Conservation (phyloP, 1,140 invertebrate genomes). For the Littorina saxatilis region DNA sequence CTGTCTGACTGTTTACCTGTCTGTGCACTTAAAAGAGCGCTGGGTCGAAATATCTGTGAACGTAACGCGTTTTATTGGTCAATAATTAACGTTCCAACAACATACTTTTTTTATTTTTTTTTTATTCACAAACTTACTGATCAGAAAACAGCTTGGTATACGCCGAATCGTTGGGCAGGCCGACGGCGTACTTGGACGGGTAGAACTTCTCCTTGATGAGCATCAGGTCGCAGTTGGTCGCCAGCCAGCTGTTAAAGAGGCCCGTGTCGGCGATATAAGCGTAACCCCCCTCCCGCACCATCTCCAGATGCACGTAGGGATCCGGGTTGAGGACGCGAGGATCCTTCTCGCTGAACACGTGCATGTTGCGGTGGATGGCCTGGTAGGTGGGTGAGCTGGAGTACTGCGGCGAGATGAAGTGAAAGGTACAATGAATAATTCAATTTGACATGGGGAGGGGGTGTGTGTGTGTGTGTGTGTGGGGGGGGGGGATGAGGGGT, state of each 20-base stretch:
- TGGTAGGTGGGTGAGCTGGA: constrained; percentile 10
- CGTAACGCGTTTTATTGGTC: too few relatives aligned
- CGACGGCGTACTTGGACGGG: constrained; percentile 51
- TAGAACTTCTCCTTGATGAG: constrained; percentile 57
- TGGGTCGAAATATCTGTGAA: too few relatives aligned
- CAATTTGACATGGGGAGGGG: too few relatives aligned
- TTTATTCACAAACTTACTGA: too few relatives aligned
- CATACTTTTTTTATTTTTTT: too few relatives aligned
- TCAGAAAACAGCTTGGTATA: constrained; percentile 53
- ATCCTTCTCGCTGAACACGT: neutral
- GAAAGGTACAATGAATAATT: too few relatives aligned
- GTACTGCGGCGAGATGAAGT: too few relatives aligned
- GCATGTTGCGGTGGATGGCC: constrained; percentile 7
- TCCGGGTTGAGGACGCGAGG: neutral
- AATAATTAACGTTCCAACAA: too few relatives aligned
- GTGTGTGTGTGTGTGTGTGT: too few relatives aligned
- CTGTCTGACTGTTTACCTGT: too few relatives aligned
- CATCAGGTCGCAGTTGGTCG: constrained; percentile 51
- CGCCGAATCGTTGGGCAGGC: constrained; percentile 56
- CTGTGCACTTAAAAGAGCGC: too few relatives aligned
- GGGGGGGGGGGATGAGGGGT: too few relatives aligned
- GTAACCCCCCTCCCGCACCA: constrained; percentile 20
- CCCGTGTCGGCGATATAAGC: constrained; percentile 36
- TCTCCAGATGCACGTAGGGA: constrained; percentile 14
- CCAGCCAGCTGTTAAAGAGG: constrained; percentile 32